Conservation (phyloP, 2,113 vertebrate genomes). For the Tonatia bakeri region DNA sequence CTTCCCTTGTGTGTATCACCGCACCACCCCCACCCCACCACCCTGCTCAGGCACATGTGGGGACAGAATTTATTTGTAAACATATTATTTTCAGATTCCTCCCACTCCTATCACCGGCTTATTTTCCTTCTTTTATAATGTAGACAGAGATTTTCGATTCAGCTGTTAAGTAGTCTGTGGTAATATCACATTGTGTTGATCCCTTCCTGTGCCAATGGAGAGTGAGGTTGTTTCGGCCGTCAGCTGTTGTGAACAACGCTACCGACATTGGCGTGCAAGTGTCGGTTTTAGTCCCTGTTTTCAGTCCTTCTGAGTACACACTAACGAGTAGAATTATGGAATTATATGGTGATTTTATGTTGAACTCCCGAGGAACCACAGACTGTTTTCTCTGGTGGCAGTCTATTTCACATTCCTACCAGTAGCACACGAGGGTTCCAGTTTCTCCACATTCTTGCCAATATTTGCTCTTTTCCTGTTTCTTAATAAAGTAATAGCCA, state of each 20-base stretch:
- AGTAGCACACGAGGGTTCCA: background rate
- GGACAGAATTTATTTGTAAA: slow-evolving; percentile 45
- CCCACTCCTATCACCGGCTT: slow-evolving; percentile 44
- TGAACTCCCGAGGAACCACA: background rate
- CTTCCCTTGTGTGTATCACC: background rate
- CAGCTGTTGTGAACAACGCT: background rate
- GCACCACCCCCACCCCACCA: background rate
- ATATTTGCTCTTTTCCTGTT: background rate
- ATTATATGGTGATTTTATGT: background rate
- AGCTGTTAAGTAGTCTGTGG: slow-evolving; percentile 37
- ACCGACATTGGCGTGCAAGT: background rate
- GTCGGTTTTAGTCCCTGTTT: background rate
- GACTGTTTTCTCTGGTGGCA: background rate
- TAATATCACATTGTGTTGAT: background rate
- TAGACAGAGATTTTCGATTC: slow-evolving; percentile 52
- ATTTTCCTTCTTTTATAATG: slow-evolving; percentile 53
- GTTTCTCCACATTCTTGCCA: background rate
- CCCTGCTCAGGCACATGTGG: background rate
- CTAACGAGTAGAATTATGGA: background rate
- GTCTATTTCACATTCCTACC: background rate
- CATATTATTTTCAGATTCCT: slow-evolving; percentile 57
- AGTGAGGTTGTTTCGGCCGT: background rate
- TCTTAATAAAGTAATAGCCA: background rate
- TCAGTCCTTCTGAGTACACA: background rate
- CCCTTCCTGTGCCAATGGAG: background rate